Percentiles rank a stretch among this genome's conserved stretches.
These are phyloP conservation scores for Erynnis tages DNA, from an alignment of 2,888 invertebrate genomes.

Conservation along the genomic window DNA sequence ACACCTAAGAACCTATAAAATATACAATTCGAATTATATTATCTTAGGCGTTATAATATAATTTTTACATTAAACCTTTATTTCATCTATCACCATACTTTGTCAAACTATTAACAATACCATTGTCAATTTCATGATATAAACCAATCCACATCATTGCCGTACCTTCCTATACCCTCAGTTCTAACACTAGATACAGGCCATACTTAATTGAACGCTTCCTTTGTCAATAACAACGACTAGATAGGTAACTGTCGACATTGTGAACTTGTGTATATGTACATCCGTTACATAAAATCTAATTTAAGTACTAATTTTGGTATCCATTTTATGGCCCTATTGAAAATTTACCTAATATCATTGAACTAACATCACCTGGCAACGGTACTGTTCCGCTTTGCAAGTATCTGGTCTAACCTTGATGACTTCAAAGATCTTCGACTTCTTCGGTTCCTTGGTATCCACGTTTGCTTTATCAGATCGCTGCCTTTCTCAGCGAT, in stretches of 20 bases:
- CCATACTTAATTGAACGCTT: not conserved
- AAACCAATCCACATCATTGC: not conserved
- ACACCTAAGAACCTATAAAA: not conserved
- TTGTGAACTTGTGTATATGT: not conserved
- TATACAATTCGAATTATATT: not conserved
- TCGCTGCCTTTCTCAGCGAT: slow-evolving; percentile 93
- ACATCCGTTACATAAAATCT: not conserved
- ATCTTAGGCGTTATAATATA: not conserved
- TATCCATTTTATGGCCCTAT: slow-evolving; percentile 40
- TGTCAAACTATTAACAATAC: not conserved
- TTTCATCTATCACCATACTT: not conserved
- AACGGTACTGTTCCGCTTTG: slow-evolving; percentile 42
- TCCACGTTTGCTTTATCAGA: slow-evolving; percentile 88
- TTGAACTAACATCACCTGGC: slow-evolving; percentile 52
- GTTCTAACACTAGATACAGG: not conserved
- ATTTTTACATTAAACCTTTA: not conserved
- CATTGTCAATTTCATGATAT: not conserved
- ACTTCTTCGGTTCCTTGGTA: slow-evolving; percentile 49
- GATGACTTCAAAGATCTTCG: slow-evolving; percentile 52
- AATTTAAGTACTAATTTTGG: slow-evolving; percentile 37
- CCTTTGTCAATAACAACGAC: slow-evolving; percentile 5
- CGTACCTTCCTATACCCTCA: not conserved
- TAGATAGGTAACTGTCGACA: slow-evolving; percentile 10
- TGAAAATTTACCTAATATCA: slow-evolving; percentile 25
- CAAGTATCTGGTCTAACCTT: slow-evolving; percentile 42